Evolutionary conservation across 2,888 invertebrate genomes (phyloP).

Genomic region (Nomada ferruginata): DNA sequence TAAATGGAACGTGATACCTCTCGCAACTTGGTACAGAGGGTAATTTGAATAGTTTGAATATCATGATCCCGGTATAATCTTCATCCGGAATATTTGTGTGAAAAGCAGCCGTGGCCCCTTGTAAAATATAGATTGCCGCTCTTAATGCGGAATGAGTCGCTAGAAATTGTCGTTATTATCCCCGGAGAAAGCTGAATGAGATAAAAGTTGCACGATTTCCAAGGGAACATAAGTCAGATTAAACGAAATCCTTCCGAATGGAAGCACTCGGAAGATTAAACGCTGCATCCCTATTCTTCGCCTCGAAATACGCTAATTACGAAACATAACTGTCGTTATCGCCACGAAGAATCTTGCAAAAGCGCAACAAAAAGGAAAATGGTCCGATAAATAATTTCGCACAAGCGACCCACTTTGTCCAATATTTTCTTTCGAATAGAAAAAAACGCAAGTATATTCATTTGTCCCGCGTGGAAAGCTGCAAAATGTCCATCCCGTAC

Average conservation of each 20-base stretch:
- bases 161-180: not conserved
- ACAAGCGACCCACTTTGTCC: not conserved
- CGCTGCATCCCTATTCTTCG: not conserved
- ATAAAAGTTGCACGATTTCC: not conserved
- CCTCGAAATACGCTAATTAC: not conserved
- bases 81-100: not conserved
- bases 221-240: not conserved
- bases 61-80: not conserved
- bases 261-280: not conserved
- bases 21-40: too few species aligned
- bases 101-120: not conserved
- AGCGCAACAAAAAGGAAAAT: too few species aligned
- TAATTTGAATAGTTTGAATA: not conserved
- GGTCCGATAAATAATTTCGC: not conserved
- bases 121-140: not conserved
- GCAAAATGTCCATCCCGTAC: too few species aligned
- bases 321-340: not conserved
- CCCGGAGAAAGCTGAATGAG: not conserved
- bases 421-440: too few species aligned
- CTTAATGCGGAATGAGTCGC: not conserved
- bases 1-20: not conserved
- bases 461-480: too few species aligned
- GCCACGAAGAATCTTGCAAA: too few species aligned
- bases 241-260: not conserved
- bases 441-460: too few species aligned